phyloP scores from a whole-genome alignment of 2,888 invertebrate genomes.

The Nomada goodeniana region DNA sequence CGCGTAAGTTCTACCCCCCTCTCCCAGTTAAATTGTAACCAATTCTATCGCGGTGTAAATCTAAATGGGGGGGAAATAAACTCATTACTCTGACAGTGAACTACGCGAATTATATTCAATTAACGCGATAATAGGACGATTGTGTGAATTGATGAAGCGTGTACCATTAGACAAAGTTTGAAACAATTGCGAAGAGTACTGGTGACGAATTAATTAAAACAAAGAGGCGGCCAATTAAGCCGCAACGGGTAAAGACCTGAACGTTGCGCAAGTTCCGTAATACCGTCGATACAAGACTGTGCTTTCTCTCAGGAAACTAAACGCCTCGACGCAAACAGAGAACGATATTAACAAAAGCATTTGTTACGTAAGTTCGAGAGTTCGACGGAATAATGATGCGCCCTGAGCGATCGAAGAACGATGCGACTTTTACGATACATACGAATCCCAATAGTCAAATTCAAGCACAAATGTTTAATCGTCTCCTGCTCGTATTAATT shows the following conservation, averaged over 20 bases:
- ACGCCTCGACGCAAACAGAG: constrained; percentile 21
- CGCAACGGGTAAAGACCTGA: constrained; percentile 37
- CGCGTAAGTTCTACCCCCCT: too few species aligned
- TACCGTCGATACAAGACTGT: constrained; percentile 43
- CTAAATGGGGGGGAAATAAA: background rate
- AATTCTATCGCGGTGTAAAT: too few species aligned
- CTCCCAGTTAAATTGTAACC: too few species aligned
- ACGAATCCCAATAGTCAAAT: too few species aligned
- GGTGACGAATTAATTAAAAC: constrained; percentile 47
- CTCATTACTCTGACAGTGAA: constrained; percentile 19
- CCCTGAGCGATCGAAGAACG: constrained; percentile 15
- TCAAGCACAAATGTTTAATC: too few species aligned
- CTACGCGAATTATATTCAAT: constrained; percentile 36
- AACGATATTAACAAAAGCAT: constrained; percentile 41
- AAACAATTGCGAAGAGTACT: constrained; percentile 41
- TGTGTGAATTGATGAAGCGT: background rate
- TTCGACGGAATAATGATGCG: constrained; percentile 16
- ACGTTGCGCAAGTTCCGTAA: constrained; percentile 45
- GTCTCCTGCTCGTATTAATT: too few species aligned
- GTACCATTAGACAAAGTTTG: background rate
- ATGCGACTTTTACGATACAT: background rate
- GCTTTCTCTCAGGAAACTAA: constrained; percentile 29
- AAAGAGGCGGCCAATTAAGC: constrained; percentile 50
- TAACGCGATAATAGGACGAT: constrained; percentile 9
- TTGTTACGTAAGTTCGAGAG: constrained; percentile 54